A percentile compares a stretch with the other conserved stretches of the same genome.
These are phyloP conservation scores for Schizaphis graminum DNA, from an alignment of 2,888 invertebrate genomes.

Conservation along the genomic window DNA sequence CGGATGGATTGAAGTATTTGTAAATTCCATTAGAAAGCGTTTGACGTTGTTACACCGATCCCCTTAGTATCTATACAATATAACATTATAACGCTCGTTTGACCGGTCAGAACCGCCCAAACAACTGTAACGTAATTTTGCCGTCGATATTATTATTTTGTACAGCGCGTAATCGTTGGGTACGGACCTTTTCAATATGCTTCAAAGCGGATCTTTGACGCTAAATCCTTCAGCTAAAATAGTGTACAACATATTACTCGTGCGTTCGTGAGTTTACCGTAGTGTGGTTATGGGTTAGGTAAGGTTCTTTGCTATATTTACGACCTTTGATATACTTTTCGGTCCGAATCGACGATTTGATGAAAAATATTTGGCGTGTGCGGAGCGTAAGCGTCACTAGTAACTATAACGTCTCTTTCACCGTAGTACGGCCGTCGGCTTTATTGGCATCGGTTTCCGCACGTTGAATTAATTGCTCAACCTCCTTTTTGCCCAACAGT, in stretches of 20 bases:
- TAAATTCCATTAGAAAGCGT: not conserved
- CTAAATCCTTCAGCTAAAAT: not conserved
- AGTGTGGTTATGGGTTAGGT: not conserved
- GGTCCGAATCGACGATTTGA: not conserved
- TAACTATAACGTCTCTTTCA: not conserved
- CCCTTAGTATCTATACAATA: not conserved
- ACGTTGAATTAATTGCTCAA: conserved; percentile 34
- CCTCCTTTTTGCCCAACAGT: not conserved
- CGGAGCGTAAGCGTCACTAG: not conserved
- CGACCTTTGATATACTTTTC: conserved; percentile 1
- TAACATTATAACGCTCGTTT: not conserved
- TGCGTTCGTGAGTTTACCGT: not conserved
- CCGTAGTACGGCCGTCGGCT: not conserved
- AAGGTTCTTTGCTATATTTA: not conserved
- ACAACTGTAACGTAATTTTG: not conserved
- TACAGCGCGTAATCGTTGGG: not conserved
- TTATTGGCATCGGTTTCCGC: conserved; percentile 1
- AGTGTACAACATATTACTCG: not conserved
- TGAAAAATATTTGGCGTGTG: not conserved
- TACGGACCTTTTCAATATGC: not conserved
- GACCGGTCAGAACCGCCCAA: not conserved
- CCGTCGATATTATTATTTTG: not conserved
- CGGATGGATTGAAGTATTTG: not conserved
- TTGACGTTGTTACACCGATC: not conserved
- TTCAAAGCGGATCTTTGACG: not conserved